These are phyloP conservation scores for Pogonomyrmex californicus DNA, from an alignment of 1,140 invertebrate species.

Conservation along the genomic window DNA sequence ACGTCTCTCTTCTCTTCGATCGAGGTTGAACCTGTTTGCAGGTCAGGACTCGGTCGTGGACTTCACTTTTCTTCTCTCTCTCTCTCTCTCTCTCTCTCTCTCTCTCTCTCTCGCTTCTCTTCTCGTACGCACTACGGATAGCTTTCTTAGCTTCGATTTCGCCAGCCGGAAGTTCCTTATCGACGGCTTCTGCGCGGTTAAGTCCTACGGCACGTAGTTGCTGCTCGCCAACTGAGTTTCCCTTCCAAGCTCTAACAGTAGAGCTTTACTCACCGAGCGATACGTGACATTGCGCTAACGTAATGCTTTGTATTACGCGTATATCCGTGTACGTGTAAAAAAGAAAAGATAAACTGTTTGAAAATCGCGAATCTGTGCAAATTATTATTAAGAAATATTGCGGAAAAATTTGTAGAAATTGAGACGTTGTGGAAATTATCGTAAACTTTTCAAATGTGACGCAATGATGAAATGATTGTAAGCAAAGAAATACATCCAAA, in stretches of 20 bases:
- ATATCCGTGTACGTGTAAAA: not conserved
- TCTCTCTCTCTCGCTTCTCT: not conserved
- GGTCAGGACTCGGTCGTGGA: slow-evolving; percentile 15
- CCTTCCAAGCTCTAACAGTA: not conserved
- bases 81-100: not conserved
- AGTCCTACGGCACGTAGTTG: not conserved
- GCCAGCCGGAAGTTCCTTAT: slow-evolving; percentile 51
- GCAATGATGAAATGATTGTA: not conserved
- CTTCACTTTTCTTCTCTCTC: not conserved
- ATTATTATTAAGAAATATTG: not conserved
- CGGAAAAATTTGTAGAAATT: not conserved
- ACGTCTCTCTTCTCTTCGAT: not conserved
- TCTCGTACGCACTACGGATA: not conserved
- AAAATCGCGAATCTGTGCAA: not conserved
- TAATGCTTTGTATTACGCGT: not conserved
- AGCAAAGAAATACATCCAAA: not conserved
- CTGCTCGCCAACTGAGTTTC: slow-evolving; percentile 1
- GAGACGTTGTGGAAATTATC: not conserved
- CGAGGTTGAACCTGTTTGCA: not conserved
- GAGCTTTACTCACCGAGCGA: not conserved
- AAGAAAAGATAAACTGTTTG: not conserved
- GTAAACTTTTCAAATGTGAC: not conserved
- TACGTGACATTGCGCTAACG: not conserved
- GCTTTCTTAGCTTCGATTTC: slow-evolving; percentile 16
- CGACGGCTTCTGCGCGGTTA: slow-evolving; percentile 53